Percentiles rank a stretch among this genome's conserved stretches.
Conservation (phyloP, 2,888 invertebrate species). For the Dynastes tityus region DNA sequence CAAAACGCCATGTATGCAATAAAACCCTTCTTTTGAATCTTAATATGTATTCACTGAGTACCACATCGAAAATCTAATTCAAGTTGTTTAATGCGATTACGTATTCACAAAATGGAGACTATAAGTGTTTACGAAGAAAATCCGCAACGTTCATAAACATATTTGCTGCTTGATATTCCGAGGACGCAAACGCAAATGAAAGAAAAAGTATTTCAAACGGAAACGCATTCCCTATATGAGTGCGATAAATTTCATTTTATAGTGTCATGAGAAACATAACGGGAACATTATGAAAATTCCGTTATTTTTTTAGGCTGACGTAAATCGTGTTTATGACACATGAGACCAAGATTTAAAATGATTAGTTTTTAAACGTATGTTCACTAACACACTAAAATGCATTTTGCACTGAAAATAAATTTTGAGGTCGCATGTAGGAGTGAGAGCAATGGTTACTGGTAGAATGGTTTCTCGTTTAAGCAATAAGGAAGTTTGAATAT, state of each 20-base stretch:
- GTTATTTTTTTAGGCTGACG: constrained; percentile 38
- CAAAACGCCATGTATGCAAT: too few species aligned
- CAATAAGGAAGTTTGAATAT: too few species aligned
- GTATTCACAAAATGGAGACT: constrained; percentile 19
- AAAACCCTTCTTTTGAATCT: too few species aligned
- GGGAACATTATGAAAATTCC: constrained; percentile 46
- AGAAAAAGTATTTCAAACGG: constrained; percentile 41
- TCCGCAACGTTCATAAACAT: constrained; percentile 25
- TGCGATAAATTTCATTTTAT: constrained; percentile 45
- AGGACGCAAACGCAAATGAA: constrained; percentile 35
- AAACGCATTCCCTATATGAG: constrained; percentile 39
- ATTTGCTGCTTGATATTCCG: constrained; percentile 36
- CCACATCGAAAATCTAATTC: constrained; percentile 21
- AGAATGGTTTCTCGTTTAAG: not conserved
- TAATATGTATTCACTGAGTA: not conserved
- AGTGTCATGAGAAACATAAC: constrained; percentile 48
- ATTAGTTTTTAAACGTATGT: constrained; percentile 28
- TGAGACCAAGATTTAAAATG: constrained; percentile 39
- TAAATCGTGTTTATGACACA: constrained; percentile 41
- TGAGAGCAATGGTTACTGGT: not conserved
- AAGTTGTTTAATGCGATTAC: constrained; percentile 19
- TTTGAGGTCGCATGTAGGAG: not conserved
- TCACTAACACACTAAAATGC: not conserved
- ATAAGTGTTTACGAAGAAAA: constrained; percentile 14
- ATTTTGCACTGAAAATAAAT: not conserved